Evolutionary conservation across 2,888 invertebrate species (phyloP), one percentile per base, ranked within the genome.

Genomic region (Nematopogon swammerdamellus): DNA sequence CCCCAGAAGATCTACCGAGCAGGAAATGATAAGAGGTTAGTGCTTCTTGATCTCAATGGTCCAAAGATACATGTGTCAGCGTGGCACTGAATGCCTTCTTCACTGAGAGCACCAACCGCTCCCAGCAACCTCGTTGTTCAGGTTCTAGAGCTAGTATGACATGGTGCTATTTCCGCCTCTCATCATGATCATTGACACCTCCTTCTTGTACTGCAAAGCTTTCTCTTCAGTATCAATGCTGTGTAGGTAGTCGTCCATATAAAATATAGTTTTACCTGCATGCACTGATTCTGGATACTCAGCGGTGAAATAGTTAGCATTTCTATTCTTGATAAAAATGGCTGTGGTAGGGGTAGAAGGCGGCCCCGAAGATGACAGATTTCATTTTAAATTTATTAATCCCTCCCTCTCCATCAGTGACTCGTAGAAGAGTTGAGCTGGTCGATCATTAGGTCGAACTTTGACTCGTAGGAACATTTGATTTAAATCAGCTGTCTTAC

Each of bases 21-120:
- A 47, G 25, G 20, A 47, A 50, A 20, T 47, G 47, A 14, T n/a
- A 3, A 17, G 50, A 47, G n/a, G 47, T 50, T 2, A 50, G 19
- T 10, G 50, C 46, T 14, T 46, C 50, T 19, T 47, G 47, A 14
- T 42, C 18, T 8, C 19, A n/a, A 11, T 19, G 18, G 36, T 36
- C 36, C 36, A 14, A 4, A 14, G 36, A 36, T 4, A 36, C n/a
- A 14, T 36, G 36, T 36, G 50, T 50, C 14, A 47, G 47, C 4
- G 43, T 29, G 17, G 36, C 47, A 11, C n/a, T 25, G 10, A 47
- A 16, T 3, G 48, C 48, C 5, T 19, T 19, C 19, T 45, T 50
- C 4, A 48, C 14, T 2, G 20, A 29, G 14, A 42, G 14, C 5
- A 50, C 48, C 3, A 50, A 30, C 10, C 47, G 19, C 20, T 50